Base-by-base conservation (phyloP, 2,797 vertebrate species). In the Knipowitschia caucasica region DNA sequence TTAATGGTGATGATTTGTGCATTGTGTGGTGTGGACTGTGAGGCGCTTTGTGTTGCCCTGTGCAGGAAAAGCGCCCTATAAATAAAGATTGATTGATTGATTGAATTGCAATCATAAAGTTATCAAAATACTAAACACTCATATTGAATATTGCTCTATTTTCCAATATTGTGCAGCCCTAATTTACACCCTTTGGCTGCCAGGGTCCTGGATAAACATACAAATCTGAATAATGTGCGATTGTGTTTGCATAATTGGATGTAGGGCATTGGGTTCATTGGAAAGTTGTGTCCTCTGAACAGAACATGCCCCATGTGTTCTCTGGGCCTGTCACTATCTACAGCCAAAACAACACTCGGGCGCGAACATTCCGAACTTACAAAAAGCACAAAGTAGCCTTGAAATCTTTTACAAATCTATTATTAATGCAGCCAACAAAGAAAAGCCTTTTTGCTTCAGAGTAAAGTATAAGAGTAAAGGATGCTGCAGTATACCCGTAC, bases 401-500 rank as follows among this genome's bases (percentile, higher is more conserved):
- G 27, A 45, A 34, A 56, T 50, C 21, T 36, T 31, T 40, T 6
- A 23, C 24, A 9, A 4, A 43, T 35, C 4, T 24, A 55, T 51
- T 26, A 44, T 50, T 53, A 3, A 25, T 40, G 27, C 2, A 21
- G 53, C 29, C 33, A 53, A 51, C 46, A 35, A 29, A 42, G 8
- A 53, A 47, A 39, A 21, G 23, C 36, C 1, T 1, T 35, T 24
- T 18, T 17, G 10, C 15, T 26, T 39, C 7, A 20, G 24, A 1
- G 10, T 38, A 53, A 52, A 44, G 35, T 49, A 50, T 2, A 66
- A 61, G 58, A 51, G 20, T 24, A 15, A 61, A 55, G 1, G 17
- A 45, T 35, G 25, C 42, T 31, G 52, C 45, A n/a, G 27, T 44
- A 75, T 69, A 75, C n/a, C 2, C 17, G 56, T 14, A 18, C 24